These are phyloP conservation scores for Drosophila setifemur DNA, from an alignment of 1,140 invertebrate genomes.

Conservation along the genomic window DNA sequence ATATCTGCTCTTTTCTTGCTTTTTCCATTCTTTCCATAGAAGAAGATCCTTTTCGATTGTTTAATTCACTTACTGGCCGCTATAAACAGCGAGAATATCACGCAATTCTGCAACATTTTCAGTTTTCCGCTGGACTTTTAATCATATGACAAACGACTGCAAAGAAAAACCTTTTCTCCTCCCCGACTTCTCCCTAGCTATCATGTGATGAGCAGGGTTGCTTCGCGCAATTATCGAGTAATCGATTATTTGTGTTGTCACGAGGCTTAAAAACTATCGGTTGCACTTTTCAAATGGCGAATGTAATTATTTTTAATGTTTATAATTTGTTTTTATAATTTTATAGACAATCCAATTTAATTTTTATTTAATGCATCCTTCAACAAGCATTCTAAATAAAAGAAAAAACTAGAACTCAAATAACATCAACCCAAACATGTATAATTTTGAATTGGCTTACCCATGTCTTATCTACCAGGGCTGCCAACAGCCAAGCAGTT, in stretches of 20 bases:
- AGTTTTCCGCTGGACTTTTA: slow-evolving; percentile 70
- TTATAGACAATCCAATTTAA: no score
- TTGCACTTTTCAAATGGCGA: no score
- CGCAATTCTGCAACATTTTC: slow-evolving; percentile 74
- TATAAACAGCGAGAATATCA: slow-evolving; percentile 73
- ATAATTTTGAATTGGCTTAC: no score
- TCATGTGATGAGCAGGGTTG: slow-evolving; percentile 64
- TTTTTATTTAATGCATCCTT: background rate
- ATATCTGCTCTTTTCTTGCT: background rate
- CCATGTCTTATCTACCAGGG: no score
- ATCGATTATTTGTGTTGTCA: background rate
- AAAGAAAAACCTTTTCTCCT: slow-evolving; percentile 59
- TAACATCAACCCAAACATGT: no score
- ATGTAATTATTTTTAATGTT: no score
- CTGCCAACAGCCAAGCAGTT: background rate
- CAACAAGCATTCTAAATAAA: no score
- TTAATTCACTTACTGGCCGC: slow-evolving; percentile 76
- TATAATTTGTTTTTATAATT: no score
- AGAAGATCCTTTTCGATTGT: background rate
- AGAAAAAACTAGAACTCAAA: no score
- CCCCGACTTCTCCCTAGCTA: slow-evolving; percentile 51
- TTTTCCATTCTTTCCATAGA: background rate
- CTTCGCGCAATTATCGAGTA: slow-evolving; percentile 31
- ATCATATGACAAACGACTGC: slow-evolving; percentile 81
- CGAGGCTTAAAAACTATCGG: background rate